phyloP scores from a whole-genome alignment of 2,797 vertebrate species.

The Ctenosaura bakeri region DNA sequence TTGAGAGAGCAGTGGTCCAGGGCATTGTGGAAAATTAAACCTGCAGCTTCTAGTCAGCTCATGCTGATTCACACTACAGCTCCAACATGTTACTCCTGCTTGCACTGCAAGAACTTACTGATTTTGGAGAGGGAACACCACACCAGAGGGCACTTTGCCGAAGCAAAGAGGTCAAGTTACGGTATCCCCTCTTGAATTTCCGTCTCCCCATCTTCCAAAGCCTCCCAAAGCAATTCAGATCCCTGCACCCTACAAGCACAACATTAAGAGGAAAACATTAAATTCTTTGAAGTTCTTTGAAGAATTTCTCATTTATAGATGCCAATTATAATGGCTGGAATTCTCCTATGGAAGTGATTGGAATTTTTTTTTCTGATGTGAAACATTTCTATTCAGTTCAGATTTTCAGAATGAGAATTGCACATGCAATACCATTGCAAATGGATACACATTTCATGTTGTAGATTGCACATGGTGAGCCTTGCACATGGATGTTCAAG shows the following conservation, averaged over 20 bases:
- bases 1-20: neutral
- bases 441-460: too few species aligned
- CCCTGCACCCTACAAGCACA: neutral
- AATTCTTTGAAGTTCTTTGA: neutral
- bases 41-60: too few species aligned
- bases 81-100: neutral
- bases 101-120: neutral
- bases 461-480: too few species aligned
- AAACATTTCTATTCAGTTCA: too few species aligned
- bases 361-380: too few species aligned
- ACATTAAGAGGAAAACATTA: neutral
- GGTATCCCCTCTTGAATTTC: neutral
- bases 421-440: too few species aligned
- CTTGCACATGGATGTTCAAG: neutral
- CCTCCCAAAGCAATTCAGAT: neutral
- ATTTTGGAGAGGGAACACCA: neutral
- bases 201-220: neutral
- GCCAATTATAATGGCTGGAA: neutral
- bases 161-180: neutral
- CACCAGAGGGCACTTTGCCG: neutral
- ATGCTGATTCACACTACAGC: neutral
- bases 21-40: neutral
- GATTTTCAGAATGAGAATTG: too few species aligned
- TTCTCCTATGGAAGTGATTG: too few species aligned
- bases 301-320: neutral